These are phyloP conservation scores for Gopherus evgoodei DNA, from an alignment of 2,113 vertebrate genomes.

Conservation along the genomic window DNA sequence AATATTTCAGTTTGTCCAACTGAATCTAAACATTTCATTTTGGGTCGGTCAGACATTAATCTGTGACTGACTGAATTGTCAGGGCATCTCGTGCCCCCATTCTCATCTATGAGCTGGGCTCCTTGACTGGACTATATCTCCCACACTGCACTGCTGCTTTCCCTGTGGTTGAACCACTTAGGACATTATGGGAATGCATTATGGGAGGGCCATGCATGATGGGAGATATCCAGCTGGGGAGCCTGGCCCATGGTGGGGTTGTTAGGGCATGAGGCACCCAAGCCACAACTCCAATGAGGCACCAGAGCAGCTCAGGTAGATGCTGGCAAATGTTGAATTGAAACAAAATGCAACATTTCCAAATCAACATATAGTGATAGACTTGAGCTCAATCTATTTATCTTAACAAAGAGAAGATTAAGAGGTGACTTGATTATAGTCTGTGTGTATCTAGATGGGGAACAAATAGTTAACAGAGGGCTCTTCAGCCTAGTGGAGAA, in stretches of 20 bases:
- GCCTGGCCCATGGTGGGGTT: background rate
- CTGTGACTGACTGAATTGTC: constrained; percentile 1
- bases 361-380: constrained; percentile 15
- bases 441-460: background rate
- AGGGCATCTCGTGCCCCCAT: background rate
- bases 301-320: background rate
- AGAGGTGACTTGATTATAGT: background rate
- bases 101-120: background rate
- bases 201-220: background rate
- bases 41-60: background rate
- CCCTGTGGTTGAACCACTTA: background rate
- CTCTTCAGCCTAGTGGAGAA: background rate
- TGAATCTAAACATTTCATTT: background rate
- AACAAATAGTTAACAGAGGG: background rate
- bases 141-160: background rate
- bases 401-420: background rate
- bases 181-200: background rate
- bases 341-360: constrained; percentile 21
- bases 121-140: constrained; percentile 19
- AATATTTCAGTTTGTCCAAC: background rate
- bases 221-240: constrained; percentile 20
- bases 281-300: constrained; percentile 2
- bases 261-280: background rate
- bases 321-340: background rate
- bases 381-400: background rate